These are phyloP conservation scores for Catajapyx aquilonaris DNA, from an alignment of 1,140 invertebrate genomes.

Conservation along the genomic window DNA sequence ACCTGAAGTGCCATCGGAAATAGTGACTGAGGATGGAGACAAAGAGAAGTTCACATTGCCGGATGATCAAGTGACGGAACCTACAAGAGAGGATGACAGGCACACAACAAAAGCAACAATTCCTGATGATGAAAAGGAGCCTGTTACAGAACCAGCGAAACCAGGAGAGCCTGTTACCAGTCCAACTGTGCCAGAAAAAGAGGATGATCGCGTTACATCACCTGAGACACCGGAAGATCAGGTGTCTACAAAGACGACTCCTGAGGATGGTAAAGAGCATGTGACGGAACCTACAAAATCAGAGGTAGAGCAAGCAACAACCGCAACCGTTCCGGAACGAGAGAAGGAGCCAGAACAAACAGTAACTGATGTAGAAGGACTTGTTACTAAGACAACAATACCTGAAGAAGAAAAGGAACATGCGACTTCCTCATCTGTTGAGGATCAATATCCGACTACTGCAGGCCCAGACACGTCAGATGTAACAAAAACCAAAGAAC, in stretches of 20 bases:
- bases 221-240: no score
- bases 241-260: constrained; percentile 10
- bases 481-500: constrained; percentile 9
- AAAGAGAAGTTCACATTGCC: no score
- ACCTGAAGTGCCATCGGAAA: no score
- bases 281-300: not conserved
- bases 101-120: no score
- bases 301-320: no score
- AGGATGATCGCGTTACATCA: no score
- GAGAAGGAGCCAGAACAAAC: constrained; percentile 6
- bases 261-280: constrained; percentile 1
- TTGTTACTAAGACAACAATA: not conserved
- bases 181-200: constrained; percentile 17
- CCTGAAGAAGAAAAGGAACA: not conserved
- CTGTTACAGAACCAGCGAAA: not conserved
- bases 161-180: constrained; percentile 1
- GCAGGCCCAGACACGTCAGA: constrained; percentile 7
- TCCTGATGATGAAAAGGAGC: no score
- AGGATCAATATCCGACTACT: constrained; percentile 2
- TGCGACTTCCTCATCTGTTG: not conserved
- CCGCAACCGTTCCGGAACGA: constrained; percentile 3
- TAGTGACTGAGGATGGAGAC: no score
- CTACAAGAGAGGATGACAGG: no score
- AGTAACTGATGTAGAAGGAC: not conserved
- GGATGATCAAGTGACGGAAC: no score